A percentile compares a stretch with the other conserved stretches of the same genome.
phyloP scores from a whole-genome alignment of 2,888 invertebrate species.

The Acholoe squamosa region DNA sequence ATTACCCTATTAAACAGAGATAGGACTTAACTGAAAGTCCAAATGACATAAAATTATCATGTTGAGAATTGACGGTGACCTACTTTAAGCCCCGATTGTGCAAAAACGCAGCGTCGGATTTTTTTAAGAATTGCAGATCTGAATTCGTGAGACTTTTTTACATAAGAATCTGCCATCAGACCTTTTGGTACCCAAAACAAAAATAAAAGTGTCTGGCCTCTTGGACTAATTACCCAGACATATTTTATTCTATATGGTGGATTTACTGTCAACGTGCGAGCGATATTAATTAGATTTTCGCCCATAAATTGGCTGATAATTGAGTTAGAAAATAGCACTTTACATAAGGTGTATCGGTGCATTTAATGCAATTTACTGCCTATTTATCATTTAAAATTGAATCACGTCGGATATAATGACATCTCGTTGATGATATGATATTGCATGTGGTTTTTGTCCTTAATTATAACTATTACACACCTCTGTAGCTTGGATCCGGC shows the following conservation, averaged over 20 bases:
- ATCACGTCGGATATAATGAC: not conserved
- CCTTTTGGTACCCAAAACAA: too few relatives aligned
- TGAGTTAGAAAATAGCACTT: constrained; percentile 23
- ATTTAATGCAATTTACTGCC: constrained; percentile 15
- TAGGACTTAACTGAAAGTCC: too few relatives aligned
- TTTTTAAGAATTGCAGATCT: too few relatives aligned
- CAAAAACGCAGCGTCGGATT: too few relatives aligned
- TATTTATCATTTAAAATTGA: constrained; percentile 29
- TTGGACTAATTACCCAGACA: not conserved
- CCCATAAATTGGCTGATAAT: constrained; percentile 17
- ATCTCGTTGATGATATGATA: constrained; percentile 1
- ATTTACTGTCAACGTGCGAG: not conserved
- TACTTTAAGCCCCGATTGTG: too few relatives aligned
- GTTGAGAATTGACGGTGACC: too few relatives aligned
- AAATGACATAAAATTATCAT: too few relatives aligned
- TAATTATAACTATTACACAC: not conserved
- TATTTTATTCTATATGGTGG: constrained; percentile 27
- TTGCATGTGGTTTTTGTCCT: constrained; percentile 3
- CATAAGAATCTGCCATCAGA: too few relatives aligned
- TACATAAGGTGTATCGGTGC: not conserved
- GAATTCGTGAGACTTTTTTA: too few relatives aligned
- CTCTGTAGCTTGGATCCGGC: too few relatives aligned
- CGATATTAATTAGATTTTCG: constrained; percentile 1
- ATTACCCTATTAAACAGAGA: too few relatives aligned
- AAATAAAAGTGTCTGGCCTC: too few relatives aligned